Percentiles rank a stretch among this genome's conserved stretches.
phyloP scores from a whole-genome alignment of 2,113 vertebrate species.

The Entelurus aequoreus region DNA sequence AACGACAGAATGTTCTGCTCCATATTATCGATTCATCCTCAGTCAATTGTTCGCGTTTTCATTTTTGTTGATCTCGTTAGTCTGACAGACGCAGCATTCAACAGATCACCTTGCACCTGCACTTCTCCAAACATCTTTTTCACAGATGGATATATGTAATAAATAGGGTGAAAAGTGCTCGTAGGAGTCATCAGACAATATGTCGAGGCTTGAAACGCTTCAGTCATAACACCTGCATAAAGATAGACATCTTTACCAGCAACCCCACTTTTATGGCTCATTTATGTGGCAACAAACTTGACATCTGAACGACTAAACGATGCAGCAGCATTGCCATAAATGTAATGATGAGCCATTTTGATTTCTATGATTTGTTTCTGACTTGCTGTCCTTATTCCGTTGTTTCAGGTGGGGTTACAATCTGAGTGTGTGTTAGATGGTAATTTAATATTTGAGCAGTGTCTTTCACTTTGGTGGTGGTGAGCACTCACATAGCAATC shows the following conservation, averaged over 20 bases:
- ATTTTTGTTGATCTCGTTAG: not conserved
- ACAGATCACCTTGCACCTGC: not conserved
- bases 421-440: constrained; percentile 46
- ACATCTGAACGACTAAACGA: constrained; percentile 42
- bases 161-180: constrained; percentile 3
- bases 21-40: not conserved
- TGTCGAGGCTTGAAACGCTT: constrained; percentile 48
- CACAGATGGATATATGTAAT: not conserved
- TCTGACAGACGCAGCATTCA: not conserved
- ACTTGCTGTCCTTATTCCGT: constrained; percentile 17
- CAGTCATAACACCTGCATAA: constrained; percentile 73
- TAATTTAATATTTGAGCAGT: constrained; percentile 18
- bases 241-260: constrained; percentile 71
- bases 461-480: constrained; percentile 8
- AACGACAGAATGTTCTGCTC: not conserved
- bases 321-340: constrained; percentile 34
- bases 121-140: not conserved
- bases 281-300: constrained; percentile 66
- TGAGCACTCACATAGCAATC: constrained; percentile 9
- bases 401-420: constrained; percentile 51
- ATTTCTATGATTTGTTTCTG: constrained; percentile 28
- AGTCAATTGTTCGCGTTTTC: not conserved
- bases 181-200: constrained; percentile 53
- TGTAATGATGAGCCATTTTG: constrained; percentile 37
- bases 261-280: constrained; percentile 63